Conservation (phyloP, 2,888 invertebrate species). For the Tricholauxania praeusta region DNA sequence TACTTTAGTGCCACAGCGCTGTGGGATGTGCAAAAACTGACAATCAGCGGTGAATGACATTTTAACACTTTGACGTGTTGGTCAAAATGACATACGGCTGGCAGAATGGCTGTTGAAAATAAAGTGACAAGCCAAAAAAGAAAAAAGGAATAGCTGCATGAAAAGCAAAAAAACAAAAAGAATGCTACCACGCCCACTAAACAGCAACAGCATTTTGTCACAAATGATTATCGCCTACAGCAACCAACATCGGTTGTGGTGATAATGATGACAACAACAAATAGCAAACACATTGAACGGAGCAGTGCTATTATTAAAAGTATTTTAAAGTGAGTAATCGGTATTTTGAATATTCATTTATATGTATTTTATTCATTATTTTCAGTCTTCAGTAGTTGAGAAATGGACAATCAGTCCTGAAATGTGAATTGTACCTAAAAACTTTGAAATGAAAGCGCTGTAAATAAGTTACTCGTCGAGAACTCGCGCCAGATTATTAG, state of each 20-base stretch:
- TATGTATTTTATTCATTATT: too few relatives aligned
- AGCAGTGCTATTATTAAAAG: background rate
- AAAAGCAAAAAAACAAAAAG: background rate
- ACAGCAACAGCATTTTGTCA: background rate
- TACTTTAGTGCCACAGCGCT: background rate
- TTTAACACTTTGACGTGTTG: background rate
- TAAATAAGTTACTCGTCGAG: too few relatives aligned
- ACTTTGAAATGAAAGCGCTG: too few relatives aligned
- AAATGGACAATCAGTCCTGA: too few relatives aligned
- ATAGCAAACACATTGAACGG: background rate
- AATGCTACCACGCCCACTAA: background rate
- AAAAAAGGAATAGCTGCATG: background rate
- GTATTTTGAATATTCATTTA: too few relatives aligned
- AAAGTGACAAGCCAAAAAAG: background rate
- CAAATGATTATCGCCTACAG: too few relatives aligned
- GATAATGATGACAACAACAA: background rate
- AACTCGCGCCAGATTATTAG: too few relatives aligned
- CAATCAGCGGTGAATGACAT: conserved; percentile 11
- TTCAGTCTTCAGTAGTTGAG: too few relatives aligned
- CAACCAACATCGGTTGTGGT: too few relatives aligned
- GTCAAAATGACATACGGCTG: background rate
- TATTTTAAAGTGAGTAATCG: too few relatives aligned
- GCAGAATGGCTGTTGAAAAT: background rate
- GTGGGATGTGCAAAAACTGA: conserved; percentile 4
- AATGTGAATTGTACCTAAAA: too few relatives aligned